Evolutionary conservation across 35 echinoderm and acorn worm genomes (phyloP).

Genomic region (Anneissia japonica): DNA sequence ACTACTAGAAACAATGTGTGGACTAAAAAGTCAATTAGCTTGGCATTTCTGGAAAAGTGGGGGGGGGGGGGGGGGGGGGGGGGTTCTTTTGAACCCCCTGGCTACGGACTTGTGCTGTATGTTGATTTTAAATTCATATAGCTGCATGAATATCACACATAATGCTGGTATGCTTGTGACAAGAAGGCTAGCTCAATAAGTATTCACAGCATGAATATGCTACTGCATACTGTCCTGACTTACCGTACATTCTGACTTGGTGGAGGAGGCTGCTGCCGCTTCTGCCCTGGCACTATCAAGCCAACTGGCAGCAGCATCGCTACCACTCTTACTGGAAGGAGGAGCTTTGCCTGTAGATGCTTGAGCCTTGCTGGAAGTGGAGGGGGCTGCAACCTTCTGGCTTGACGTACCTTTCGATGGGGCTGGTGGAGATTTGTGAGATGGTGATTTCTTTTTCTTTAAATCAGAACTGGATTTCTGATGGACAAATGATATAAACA

Average conservation of each 20-base stretch:
- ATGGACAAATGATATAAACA: background rate
- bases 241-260: conserved; percentile 30
- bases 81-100: no score
- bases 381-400: background rate
- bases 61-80: no score
- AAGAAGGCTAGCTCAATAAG: background rate
- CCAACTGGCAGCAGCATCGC: conserved; percentile 93
- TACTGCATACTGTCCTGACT: background rate
- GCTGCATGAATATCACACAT: no score
- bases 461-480: background rate
- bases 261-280: background rate
- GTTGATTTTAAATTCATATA: no score
- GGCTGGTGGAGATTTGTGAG: background rate
- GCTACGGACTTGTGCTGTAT: no score
- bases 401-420: background rate
- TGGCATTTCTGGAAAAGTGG: no score
- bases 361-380: background rate
- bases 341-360: conserved; percentile 3
- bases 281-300: conserved; percentile 84
- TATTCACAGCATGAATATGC: no score
- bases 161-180: no score
- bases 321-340: conserved; percentile 39
- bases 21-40: no score
- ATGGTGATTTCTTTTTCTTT: background rate
- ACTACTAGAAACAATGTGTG: no score